Evolutionary conservation across 2,888 invertebrate genomes (phyloP), one percentile per base, ranked within the genome.

Genomic region (Catocala sponsa): DNA sequence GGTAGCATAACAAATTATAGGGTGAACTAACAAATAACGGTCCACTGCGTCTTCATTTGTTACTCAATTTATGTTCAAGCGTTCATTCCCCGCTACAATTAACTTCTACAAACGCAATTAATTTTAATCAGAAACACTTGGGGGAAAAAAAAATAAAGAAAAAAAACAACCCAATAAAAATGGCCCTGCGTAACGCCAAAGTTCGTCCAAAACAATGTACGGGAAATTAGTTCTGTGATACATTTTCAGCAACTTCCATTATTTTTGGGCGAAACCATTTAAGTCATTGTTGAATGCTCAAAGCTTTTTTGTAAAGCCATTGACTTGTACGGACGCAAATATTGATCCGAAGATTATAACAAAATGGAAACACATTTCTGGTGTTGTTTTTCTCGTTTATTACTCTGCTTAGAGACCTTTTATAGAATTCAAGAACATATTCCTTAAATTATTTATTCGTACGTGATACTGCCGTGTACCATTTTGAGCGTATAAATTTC

Each of bases 41-140:
- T 62, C 73, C 70, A 70, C 67, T 72, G 77, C 79, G 76, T 81
- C 83, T 81, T 84, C 80, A 85, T 87, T 87, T 83, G 84, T 85
- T 79, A 76, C 76, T 78, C 79, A 84, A 85, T 86, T 85, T 85
- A 85, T 81, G 82, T 84, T 78, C 73, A 79, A 81, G 78, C 69
- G 78, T 83, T 84, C 79, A 81, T 85, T 84, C 79, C 80, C 74
- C 78, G 79, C 80, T 79, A 85, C 82, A 90, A 89, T 90, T 90
- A 90, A 89, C 86, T 89, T 87, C 82, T 86, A 85, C 83, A 80
- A 82, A 82, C 82, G 86, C 87, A 87, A 88, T 90, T 89, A 87
- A 88, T 90, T 90, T 89, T 88, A 90, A 91, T 90, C 89, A 90
- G 84, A 83, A 85, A 82, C 86, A 84, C 81, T 87, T 78, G 78